A percentile compares a stretch with the other conserved stretches of the same genome.
Conservation (phyloP, 2,113 vertebrate genomes). For the Bambusicola thoracicus region DNA sequence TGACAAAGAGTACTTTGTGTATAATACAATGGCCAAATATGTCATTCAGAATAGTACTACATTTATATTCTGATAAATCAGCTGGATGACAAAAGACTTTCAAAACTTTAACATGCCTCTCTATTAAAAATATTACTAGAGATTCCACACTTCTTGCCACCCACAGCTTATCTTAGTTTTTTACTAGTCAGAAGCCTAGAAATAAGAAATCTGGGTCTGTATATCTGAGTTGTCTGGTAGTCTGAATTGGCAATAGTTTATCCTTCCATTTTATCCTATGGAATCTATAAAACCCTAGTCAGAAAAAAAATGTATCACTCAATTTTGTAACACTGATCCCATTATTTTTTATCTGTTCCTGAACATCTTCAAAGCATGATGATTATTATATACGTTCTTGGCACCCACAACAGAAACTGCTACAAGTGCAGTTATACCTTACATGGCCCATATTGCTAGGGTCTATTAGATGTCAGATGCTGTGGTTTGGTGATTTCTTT, state of each 20-base stretch:
- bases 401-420: background rate
- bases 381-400: background rate
- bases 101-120: no score
- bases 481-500: background rate
- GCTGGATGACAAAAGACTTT: no score
- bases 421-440: background rate
- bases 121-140: no score
- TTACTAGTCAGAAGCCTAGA: background rate
- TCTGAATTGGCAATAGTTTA: background rate
- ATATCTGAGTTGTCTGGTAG: no score
- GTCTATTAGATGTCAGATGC: background rate
- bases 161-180: background rate
- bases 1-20: background rate
- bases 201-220: no score
- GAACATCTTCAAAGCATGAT: background rate
- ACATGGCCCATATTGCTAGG: background rate
- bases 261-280: background rate
- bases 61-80: background rate
- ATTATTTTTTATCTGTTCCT: background rate
- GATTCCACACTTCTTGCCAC: background rate
- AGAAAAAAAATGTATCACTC: rapidly evolving
- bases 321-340: background rate
- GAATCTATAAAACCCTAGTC: background rate
- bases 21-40: background rate
- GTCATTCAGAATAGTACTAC: background rate